These are phyloP conservation scores for Microtus oregoni DNA, from an alignment of 2,113 vertebrate species.

Conservation along the genomic window DNA sequence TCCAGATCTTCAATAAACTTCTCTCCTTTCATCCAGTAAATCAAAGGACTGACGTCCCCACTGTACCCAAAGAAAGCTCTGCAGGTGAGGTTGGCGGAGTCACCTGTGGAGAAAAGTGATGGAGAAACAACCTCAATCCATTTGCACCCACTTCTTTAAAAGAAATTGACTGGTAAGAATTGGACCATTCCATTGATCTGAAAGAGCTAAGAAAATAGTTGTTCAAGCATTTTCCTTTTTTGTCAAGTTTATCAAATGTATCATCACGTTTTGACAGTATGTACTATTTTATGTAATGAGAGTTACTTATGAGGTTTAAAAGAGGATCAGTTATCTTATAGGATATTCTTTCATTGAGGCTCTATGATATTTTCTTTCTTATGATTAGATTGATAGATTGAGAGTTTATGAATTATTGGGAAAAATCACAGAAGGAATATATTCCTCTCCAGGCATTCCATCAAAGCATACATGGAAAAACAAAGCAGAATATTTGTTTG, in stretches of 20 bases:
- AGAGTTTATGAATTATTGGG: constrained; percentile 4
- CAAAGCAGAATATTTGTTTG: not conserved
- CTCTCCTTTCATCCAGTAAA: constrained; percentile 99
- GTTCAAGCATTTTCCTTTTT: constrained; percentile 35
- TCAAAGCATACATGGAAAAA: not conserved
- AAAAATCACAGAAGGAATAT: not conserved
- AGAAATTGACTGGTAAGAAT: constrained; percentile 38
- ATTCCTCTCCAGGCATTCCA: not conserved
- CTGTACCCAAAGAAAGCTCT: constrained; percentile 98
- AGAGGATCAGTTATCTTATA: constrained; percentile 6
- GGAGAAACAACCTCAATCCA: constrained; percentile 69
- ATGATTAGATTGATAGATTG: not conserved
- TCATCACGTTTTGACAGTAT: not conserved
- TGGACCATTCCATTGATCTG: constrained; percentile 61
- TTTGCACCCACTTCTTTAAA: constrained; percentile 42
- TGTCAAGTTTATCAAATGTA: constrained; percentile 36
- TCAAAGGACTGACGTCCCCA: constrained; percentile 96
- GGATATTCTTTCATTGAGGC: not conserved
- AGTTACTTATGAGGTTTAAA: constrained; percentile 46
- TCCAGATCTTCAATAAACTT: constrained; percentile 99
- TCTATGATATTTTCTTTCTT: constrained; percentile 53
- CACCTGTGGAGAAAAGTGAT: constrained; percentile 89
- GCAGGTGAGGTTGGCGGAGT: constrained; percentile 96
- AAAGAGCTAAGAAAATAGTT: constrained; percentile 19
- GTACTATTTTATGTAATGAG: not conserved